A percentile compares a stretch with the other conserved stretches of the same genome.
These are phyloP conservation scores for Urocyon cinereoargenteus DNA, from an alignment of 2,797 vertebrate genomes.

Conservation along the genomic window DNA sequence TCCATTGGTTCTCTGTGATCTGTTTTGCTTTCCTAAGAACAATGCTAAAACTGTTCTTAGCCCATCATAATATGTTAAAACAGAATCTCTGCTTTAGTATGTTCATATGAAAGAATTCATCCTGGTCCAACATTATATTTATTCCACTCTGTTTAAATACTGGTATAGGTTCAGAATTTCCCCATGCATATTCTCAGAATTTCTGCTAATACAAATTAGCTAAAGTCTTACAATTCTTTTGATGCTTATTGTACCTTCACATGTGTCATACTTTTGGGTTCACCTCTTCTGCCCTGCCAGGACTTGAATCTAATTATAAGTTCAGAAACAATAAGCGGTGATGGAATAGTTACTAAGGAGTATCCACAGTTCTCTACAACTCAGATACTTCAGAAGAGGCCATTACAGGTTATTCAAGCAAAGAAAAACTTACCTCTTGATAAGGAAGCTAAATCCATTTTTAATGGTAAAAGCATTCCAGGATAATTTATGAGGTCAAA, in stretches of 20 bases:
- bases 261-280: background rate
- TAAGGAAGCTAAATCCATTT: background rate
- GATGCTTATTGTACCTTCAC: rapidly evolving
- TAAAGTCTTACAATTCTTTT: background rate
- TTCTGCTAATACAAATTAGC: background rate
- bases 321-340: background rate
- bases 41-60: background rate
- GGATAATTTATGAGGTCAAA: background rate
- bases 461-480: background rate
- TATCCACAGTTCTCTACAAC: background rate
- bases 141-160: background rate
- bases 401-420: background rate
- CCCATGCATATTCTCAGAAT: background rate
- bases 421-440: background rate
- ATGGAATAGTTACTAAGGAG: background rate
- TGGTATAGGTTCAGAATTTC: background rate
- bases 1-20: background rate
- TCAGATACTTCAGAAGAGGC: background rate
- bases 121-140: background rate
- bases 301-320: background rate
- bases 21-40: background rate
- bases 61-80: background rate
- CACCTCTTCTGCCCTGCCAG: background rate
- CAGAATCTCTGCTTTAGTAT: background rate
- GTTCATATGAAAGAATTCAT: background rate